Conservation (phyloP, 2,797 vertebrate species). For the Podargus strigoides region DNA sequence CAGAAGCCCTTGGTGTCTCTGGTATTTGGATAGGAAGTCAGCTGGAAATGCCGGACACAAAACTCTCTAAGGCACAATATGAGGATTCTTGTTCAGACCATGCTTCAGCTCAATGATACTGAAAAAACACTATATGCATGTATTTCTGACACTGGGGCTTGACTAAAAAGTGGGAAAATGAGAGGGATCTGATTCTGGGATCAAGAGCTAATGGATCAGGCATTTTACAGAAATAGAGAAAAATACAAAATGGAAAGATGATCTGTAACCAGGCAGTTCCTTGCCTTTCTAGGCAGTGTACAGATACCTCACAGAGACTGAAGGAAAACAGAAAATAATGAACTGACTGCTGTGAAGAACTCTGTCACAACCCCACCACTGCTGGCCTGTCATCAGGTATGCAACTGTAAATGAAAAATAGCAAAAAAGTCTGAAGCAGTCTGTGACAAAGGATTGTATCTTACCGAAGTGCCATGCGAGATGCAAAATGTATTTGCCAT, state of each 20-base stretch:
- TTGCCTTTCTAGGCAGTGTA: background rate
- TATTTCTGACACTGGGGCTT: background rate
- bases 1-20: background rate
- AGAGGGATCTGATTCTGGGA: background rate
- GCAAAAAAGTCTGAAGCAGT: background rate
- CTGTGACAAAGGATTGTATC: background rate
- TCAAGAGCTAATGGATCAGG: background rate
- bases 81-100: background rate
- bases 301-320: background rate
- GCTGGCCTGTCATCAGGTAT: background rate
- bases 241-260: background rate
- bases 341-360: background rate
- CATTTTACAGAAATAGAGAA: background rate
- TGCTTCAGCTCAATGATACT: background rate
- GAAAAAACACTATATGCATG: background rate
- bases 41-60: background rate
- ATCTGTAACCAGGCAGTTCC: background rate
- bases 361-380: background rate
- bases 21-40: background rate
- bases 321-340: background rate
- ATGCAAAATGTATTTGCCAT: background rate
- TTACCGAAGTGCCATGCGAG: background rate
- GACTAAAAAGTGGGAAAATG: background rate
- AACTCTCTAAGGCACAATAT: background rate
- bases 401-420: background rate